A percentile compares a stretch with the other conserved stretches of the same genome.
Evolutionary conservation across 2,113 vertebrate genomes (phyloP).

Genomic region (Corvus cornix): DNA sequence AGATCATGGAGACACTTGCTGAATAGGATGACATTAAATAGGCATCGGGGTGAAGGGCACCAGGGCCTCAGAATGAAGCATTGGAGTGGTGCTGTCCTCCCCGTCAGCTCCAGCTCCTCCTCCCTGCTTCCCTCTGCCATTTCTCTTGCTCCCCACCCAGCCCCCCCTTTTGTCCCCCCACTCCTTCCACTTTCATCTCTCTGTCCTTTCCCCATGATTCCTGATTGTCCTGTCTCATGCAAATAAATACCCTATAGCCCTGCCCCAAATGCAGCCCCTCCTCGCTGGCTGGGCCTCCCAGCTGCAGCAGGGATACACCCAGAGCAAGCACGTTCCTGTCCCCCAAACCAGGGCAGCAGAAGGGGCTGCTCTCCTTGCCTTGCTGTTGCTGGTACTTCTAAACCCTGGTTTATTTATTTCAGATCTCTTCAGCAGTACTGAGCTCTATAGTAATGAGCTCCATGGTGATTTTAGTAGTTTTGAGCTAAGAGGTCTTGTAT

Average conservation of each 20-base stretch:
- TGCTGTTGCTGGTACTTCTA: background rate
- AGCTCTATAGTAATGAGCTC: background rate
- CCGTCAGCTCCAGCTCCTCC: background rate
- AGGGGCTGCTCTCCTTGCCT: background rate
- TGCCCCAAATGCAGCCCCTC: background rate
- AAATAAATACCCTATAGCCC: rapidly evolving
- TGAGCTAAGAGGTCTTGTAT: background rate
- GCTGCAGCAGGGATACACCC: background rate
- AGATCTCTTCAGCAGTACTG: background rate
- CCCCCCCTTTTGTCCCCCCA: background rate
- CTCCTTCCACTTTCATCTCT: background rate
- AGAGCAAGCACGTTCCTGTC: background rate
- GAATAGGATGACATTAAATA: slow-evolving; percentile 70
- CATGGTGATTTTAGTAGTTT: background rate
- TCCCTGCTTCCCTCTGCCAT: background rate
- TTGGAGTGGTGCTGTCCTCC: background rate
- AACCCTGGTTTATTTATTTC: background rate
- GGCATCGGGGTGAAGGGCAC: slow-evolving; percentile 68
- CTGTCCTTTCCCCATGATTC: background rate
- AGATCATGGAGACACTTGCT: slow-evolving; percentile 68
- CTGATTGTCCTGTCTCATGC: background rate
- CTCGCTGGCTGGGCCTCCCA: rapidly evolving
- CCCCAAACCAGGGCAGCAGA: background rate
- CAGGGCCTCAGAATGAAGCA: background rate
- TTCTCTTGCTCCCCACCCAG: background rate